These are phyloP conservation scores for Exephanes ischioxanthus DNA, from an alignment of 2,888 invertebrate genomes.

Conservation along the genomic window DNA sequence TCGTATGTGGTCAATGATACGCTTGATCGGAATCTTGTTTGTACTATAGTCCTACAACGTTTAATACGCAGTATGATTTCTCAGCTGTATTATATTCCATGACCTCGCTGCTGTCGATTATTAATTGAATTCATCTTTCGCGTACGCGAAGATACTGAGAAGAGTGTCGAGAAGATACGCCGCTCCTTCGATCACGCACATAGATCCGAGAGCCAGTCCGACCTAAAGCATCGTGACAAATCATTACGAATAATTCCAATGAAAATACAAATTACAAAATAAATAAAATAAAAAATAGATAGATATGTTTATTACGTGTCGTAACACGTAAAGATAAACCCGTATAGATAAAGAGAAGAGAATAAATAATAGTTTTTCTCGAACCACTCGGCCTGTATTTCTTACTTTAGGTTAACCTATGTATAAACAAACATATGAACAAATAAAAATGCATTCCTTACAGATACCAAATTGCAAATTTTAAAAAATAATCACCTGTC, in stretches of 20 bases:
- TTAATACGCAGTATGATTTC: slow-evolving; percentile 23
- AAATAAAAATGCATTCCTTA: too few relatives aligned
- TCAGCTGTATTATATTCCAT: slow-evolving; percentile 12
- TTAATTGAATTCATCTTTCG: slow-evolving; percentile 87
- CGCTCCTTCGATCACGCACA: slow-evolving; percentile 93
- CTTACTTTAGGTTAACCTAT: too few relatives aligned
- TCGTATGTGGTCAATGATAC: slow-evolving; percentile 37
- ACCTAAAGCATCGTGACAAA: slow-evolving; percentile 85
- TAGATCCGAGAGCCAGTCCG: slow-evolving; percentile 92
- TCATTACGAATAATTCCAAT: background rate
- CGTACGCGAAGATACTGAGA: slow-evolving; percentile 90
- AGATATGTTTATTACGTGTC: too few relatives aligned
- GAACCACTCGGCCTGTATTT: too few relatives aligned
- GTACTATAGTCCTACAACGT: slow-evolving; percentile 47
- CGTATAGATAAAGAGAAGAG: too few relatives aligned
- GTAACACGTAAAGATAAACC: too few relatives aligned
- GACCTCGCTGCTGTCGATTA: background rate
- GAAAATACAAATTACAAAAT: slow-evolving; percentile 29
- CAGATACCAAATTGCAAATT: background rate
- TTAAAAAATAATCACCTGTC: slow-evolving; percentile 86
- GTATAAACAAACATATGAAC: too few relatives aligned
- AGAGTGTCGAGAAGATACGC: slow-evolving; percentile 93
- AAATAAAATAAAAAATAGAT: slow-evolving; percentile 2
- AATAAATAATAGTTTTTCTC: too few relatives aligned
- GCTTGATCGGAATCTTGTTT: slow-evolving; percentile 57